A percentile compares a stretch with the other conserved stretches of the same genome.
Conservation (phyloP, 1,140 invertebrate genomes). For the Hylyphantes graminicola region DNA sequence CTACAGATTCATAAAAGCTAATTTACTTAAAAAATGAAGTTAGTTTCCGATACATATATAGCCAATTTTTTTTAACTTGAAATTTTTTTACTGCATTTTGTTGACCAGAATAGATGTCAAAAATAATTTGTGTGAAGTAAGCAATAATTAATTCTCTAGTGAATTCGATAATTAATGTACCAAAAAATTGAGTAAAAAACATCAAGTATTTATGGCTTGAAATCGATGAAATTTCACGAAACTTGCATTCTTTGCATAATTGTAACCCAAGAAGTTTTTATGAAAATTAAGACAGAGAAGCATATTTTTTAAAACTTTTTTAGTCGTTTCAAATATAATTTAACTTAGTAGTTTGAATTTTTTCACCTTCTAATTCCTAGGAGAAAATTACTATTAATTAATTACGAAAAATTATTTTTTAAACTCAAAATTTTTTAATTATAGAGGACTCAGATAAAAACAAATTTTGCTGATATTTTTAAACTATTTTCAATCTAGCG, state of each 20-base stretch:
- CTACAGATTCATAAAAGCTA: too few relatives aligned
- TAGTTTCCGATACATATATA: too few relatives aligned
- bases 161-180: constrained; percentile 41
- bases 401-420: not conserved
- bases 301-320: too few relatives aligned
- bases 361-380: not conserved
- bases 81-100: too few relatives aligned
- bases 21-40: too few relatives aligned
- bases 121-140: constrained; percentile 8
- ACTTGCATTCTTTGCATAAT: constrained; percentile 25
- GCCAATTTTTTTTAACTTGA: too few relatives aligned
- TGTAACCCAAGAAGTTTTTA: constrained; percentile 32
- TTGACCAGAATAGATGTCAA: too few relatives aligned
- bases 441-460: too few relatives aligned
- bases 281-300: constrained; percentile 26
- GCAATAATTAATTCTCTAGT: constrained; percentile 42
- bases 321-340: too few relatives aligned
- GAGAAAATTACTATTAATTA: not conserved
- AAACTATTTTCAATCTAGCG: too few relatives aligned
- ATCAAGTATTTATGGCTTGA: not conserved
- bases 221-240: constrained; percentile 4
- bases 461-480: too few relatives aligned
- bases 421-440: too few relatives aligned
- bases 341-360: not conserved
- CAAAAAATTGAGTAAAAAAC: not conserved